Evolutionary conservation across 2,888 invertebrate genomes (phyloP).

Genomic region (Sphaerophoria rueppellii): DNA sequence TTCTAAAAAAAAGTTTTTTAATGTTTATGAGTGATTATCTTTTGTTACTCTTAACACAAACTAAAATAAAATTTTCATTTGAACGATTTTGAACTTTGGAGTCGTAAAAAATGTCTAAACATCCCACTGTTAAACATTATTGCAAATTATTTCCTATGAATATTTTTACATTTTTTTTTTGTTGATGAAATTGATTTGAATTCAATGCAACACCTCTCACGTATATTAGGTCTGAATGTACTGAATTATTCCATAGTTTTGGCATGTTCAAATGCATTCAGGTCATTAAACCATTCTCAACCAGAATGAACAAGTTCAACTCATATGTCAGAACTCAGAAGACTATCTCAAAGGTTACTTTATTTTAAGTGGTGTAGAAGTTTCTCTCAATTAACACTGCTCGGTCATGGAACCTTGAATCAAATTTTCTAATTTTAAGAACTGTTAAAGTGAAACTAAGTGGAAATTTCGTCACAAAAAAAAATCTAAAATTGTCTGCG

Average conservation of each 20-base stretch:
- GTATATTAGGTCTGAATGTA: background rate
- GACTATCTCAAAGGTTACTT: conserved; percentile 10
- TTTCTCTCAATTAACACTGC: conserved; percentile 20
- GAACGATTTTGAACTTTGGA: too few species aligned
- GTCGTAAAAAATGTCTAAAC: too few species aligned
- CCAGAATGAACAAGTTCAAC: conserved; percentile 10
- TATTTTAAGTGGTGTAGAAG: conserved; percentile 40
- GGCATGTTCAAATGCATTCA: conserved; percentile 8
- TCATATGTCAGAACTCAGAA: conserved; percentile 30
- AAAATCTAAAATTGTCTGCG: too few species aligned
- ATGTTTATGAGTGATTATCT: too few species aligned
- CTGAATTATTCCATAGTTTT: conserved; percentile 16
- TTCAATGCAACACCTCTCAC: conserved; percentile 40
- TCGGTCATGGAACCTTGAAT: background rate
- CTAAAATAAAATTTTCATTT: too few species aligned
- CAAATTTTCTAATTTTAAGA: background rate
- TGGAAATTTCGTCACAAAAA: conserved; percentile 23
- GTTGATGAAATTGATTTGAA: conserved; percentile 36
- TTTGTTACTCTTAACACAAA: too few species aligned
- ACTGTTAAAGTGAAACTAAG: conserved; percentile 49
- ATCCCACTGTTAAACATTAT: background rate
- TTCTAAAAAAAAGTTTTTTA: too few species aligned
- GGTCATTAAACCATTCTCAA: conserved; percentile 47
- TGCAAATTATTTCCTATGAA: conserved; percentile 52
- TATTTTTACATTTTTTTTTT: conserved; percentile 15